Evolutionary conservation across 2,888 invertebrate species (phyloP).

Genomic region (Gortyna flavago): DNA sequence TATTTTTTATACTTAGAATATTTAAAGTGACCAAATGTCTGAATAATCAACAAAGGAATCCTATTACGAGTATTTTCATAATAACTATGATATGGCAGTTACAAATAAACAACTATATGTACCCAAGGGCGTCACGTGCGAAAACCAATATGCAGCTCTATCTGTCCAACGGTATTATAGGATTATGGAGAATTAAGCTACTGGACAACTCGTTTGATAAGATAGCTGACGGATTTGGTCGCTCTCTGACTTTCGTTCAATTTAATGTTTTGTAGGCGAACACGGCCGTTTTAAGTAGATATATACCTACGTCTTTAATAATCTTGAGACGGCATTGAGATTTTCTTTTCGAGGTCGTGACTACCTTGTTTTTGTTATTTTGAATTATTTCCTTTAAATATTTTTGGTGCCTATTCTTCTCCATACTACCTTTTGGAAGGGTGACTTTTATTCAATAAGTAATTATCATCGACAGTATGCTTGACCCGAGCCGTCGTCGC

Average conservation of each 20-base stretch:
- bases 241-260: constrained; percentile 17
- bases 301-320: not conserved
- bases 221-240: constrained; percentile 47
- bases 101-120: constrained; percentile 28
- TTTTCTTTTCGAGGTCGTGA: constrained; percentile 17
- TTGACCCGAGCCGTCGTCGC: no score
- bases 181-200: constrained; percentile 63
- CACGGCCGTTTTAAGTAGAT: not conserved
- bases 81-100: constrained; percentile 3
- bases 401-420: not conserved
- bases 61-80: constrained; percentile 1
- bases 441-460: not conserved
- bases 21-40: not conserved
- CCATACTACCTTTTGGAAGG: not conserved
- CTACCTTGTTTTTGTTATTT: not conserved
- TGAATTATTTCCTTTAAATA: constrained; percentile 6
- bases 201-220: constrained; percentile 58
- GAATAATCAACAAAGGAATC: not conserved
- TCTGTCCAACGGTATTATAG: constrained; percentile 55
- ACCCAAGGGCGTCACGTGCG: constrained; percentile 33
- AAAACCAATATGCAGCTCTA: constrained; percentile 54
- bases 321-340: constrained; percentile 33
- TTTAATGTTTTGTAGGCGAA: constrained; percentile 33
- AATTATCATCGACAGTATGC: not conserved
- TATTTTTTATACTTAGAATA: not conserved